Evolutionary conservation across 2,888 invertebrate species (phyloP).

Genomic region (Merodon equestris): DNA sequence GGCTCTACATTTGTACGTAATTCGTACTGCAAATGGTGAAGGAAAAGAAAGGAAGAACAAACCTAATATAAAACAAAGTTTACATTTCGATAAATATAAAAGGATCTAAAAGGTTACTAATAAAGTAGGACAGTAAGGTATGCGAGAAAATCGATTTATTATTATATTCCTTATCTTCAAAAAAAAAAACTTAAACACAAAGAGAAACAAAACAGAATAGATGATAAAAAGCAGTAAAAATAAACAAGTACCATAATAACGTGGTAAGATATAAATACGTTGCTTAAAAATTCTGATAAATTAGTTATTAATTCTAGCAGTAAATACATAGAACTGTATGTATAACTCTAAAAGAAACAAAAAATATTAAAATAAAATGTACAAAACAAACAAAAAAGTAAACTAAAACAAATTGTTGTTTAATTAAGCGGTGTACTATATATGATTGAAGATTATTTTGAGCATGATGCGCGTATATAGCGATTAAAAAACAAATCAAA

Average conservation of each 20-base stretch:
- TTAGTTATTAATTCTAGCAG: constrained; percentile 63
- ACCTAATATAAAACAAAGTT: constrained; percentile 25
- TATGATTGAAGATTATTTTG: neutral
- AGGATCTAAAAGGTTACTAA: constrained; percentile 15
- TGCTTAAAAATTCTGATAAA: constrained; percentile 56
- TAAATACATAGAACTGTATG: constrained; percentile 68
- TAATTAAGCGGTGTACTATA: constrained; percentile 5
- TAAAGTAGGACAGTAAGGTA: constrained; percentile 12
- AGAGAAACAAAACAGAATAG: too few species aligned
- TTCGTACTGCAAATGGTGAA: constrained; percentile 37
- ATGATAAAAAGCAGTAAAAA: too few species aligned
- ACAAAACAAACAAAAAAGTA: constrained; percentile 68
- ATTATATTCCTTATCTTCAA: neutral
- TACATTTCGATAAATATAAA: constrained; percentile 21
- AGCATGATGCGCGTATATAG: too few species aligned
- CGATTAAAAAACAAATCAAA: too few species aligned
- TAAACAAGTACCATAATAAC: constrained; percentile 2
- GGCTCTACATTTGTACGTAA: constrained; percentile 15
- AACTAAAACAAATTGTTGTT: constrained; percentile 44
- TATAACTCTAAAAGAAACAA: constrained; percentile 72
- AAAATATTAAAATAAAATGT: constrained; percentile 67
- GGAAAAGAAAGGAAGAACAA: constrained; percentile 34
- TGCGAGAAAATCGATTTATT: constrained; percentile 52
- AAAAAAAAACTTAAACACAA: too few species aligned
- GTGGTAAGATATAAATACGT: constrained; percentile 16